phyloP scores from a whole-genome alignment of 1,140 invertebrate genomes.

The Diorhabda sublineata region DNA sequence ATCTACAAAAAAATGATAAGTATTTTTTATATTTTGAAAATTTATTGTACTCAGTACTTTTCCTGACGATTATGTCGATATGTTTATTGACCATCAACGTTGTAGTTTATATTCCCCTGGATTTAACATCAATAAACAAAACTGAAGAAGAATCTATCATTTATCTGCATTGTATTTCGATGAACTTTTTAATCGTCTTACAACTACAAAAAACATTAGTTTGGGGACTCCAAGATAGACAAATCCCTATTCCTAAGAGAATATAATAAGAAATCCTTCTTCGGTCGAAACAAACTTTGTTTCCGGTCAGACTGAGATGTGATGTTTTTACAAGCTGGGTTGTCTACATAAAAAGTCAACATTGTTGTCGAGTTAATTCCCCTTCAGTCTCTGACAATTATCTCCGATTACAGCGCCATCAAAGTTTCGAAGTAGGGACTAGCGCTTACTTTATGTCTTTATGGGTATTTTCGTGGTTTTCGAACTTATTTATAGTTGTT shows the following conservation, averaged over 20 bases:
- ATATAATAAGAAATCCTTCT: constrained; percentile 32
- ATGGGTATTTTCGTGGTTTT: constrained; percentile 26
- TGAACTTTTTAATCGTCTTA: constrained; percentile 2
- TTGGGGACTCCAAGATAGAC: neutral
- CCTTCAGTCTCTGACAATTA: constrained; percentile 37
- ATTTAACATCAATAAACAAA: no score
- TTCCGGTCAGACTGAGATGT: constrained; percentile 34
- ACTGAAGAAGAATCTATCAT: neutral
- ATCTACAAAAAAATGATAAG: no score
- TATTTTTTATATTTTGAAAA: no score
- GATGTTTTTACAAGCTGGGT: constrained; percentile 37
- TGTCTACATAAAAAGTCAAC: constrained; percentile 41
- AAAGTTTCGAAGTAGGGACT: constrained; percentile 27
- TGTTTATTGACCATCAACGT: no score
- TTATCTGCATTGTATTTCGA: neutral
- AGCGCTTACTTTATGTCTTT: constrained; percentile 38
- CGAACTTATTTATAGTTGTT: constrained; percentile 16
- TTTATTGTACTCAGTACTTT: no score
- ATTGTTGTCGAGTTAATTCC: constrained; percentile 42
- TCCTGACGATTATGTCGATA: no score
- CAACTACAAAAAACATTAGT: neutral
- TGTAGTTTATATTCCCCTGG: no score
- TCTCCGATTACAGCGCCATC: constrained; percentile 40
- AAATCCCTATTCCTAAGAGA: constrained; percentile 22
- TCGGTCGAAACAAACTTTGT: constrained; percentile 36